phyloP scores from a whole-genome alignment of 2,113 vertebrate genomes.

The Symphodus melops region DNA sequence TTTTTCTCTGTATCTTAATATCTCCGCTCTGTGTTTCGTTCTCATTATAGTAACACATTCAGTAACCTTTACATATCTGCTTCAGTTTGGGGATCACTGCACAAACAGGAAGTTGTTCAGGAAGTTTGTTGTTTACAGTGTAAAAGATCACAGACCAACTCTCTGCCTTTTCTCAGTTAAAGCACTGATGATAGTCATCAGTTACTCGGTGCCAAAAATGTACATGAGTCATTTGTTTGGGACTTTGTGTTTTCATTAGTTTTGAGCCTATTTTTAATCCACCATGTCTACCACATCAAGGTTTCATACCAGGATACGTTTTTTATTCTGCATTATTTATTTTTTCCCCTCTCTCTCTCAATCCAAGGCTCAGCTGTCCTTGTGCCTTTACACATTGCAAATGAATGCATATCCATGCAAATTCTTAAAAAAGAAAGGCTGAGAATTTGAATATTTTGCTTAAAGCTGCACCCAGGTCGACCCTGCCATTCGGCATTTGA shows the following conservation, averaged over 20 bases:
- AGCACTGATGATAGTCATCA: slow-evolving; percentile 10
- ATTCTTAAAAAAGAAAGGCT: slow-evolving; percentile 81
- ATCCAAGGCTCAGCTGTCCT: slow-evolving; percentile 82
- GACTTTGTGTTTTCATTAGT: slow-evolving; percentile 23
- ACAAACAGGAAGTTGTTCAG: slow-evolving; percentile 50
- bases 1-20: neutral
- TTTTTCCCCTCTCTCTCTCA: slow-evolving; percentile 48
- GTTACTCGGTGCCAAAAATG: neutral
- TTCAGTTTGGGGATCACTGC: slow-evolving; percentile 38
- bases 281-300: slow-evolving; percentile 59
- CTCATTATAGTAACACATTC: neutral
- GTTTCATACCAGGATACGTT: slow-evolving; percentile 71
- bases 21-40: neutral
- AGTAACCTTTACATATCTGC: slow-evolving; percentile 25
- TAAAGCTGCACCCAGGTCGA: slow-evolving; percentile 82
- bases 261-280: slow-evolving; percentile 40
- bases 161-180: neutral
- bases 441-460: slow-evolving; percentile 84
- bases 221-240: slow-evolving; percentile 23
- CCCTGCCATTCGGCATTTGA: slow-evolving; percentile 81
- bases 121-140: slow-evolving; percentile 45
- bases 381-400: slow-evolving; percentile 81
- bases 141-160: slow-evolving; percentile 6
- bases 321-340: slow-evolving; percentile 79
- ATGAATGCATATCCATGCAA: slow-evolving; percentile 85